Conservation (phyloP, 2,888 invertebrate species). For the Sturmia bella region DNA sequence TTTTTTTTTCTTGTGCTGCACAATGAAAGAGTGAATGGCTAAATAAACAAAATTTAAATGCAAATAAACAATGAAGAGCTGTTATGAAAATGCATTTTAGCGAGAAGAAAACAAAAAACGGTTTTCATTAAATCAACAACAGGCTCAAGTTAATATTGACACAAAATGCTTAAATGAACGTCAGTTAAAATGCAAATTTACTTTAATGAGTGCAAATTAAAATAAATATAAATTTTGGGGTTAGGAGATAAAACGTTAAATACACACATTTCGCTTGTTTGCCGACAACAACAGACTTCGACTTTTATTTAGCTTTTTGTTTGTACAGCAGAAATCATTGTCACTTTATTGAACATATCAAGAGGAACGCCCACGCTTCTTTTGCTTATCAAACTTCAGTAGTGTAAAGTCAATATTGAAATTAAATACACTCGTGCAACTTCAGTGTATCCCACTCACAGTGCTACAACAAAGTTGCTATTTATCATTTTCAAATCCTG, state of each 20-base stretch:
- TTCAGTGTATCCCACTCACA: not conserved
- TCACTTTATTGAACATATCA: slow-evolving; percentile 6
- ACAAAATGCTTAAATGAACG: slow-evolving; percentile 24
- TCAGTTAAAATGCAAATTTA: slow-evolving; percentile 20
- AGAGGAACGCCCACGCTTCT: slow-evolving; percentile 10
- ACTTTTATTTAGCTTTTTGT: not conserved
- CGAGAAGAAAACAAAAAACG: not conserved
- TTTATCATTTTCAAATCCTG: slow-evolving; percentile 10
- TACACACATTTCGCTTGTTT: no score
- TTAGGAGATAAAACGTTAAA: no score
- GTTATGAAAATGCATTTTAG: slow-evolving; percentile 7
- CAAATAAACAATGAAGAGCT: slow-evolving; percentile 31
- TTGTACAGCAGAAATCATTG: not conserved
- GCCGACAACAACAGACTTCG: not conserved
- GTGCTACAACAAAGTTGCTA: no score
- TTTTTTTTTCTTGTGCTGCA: slow-evolving; percentile 7
- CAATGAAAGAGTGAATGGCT: slow-evolving; percentile 27
- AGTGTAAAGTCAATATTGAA: not conserved
- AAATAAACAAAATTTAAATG: slow-evolving; percentile 35
- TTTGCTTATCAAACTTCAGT: not conserved
- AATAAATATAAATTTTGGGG: not conserved
- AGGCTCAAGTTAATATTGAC: slow-evolving; percentile 36
- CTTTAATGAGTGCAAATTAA: slow-evolving; percentile 5
- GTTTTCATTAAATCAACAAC: slow-evolving; percentile 26
- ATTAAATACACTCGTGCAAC: not conserved